Evolutionary conservation across 2,797 vertebrate genomes (phyloP).

Genomic region (Hyperoplus immaculatus): DNA sequence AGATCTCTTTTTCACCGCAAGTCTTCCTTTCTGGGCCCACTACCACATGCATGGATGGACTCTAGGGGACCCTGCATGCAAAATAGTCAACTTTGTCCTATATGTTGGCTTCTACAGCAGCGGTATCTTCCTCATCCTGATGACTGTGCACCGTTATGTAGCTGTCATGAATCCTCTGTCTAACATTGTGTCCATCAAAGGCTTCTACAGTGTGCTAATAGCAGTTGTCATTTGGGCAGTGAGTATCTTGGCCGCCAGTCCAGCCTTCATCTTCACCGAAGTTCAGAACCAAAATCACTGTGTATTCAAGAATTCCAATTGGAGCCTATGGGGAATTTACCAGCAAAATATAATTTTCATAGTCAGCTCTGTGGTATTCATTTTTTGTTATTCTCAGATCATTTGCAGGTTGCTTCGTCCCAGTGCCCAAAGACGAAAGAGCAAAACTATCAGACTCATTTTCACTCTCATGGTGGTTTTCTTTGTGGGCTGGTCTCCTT

Average conservation of each 20-base stretch:
- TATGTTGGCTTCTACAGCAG: constrained; percentile 92
- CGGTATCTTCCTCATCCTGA: constrained; percentile 89
- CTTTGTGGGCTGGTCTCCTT: constrained; percentile 95
- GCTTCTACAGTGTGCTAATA: constrained; percentile 66
- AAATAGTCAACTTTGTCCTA: constrained; percentile 87
- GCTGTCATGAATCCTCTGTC: constrained; percentile 90
- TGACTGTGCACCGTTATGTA: constrained; percentile 91
- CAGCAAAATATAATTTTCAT: constrained; percentile 90
- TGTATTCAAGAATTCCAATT: constrained; percentile 49
- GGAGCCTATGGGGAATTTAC: constrained; percentile 82
- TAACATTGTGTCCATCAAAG: constrained; percentile 74
- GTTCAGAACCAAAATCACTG: constrained; percentile 68
- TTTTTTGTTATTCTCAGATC: constrained; percentile 91
- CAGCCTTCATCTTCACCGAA: constrained; percentile 79
- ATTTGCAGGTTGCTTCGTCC: constrained; percentile 85
- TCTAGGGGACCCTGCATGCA: constrained; percentile 88
- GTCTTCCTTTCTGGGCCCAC: constrained; percentile 90
- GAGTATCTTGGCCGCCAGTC: constrained; percentile 84
- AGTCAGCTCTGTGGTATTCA: constrained; percentile 82
- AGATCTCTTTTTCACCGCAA: constrained; percentile 90
- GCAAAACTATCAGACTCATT: constrained; percentile 91
- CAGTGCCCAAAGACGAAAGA: constrained; percentile 84
- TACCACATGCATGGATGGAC: constrained; percentile 85
- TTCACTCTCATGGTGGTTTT: constrained; percentile 89
- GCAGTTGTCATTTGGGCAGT: constrained; percentile 84